A percentile compares a stretch with the other conserved stretches of the same genome.
These are phyloP conservation scores for Netelia virgata DNA, from an alignment of 2,888 invertebrate species.

Conservation along the genomic window DNA sequence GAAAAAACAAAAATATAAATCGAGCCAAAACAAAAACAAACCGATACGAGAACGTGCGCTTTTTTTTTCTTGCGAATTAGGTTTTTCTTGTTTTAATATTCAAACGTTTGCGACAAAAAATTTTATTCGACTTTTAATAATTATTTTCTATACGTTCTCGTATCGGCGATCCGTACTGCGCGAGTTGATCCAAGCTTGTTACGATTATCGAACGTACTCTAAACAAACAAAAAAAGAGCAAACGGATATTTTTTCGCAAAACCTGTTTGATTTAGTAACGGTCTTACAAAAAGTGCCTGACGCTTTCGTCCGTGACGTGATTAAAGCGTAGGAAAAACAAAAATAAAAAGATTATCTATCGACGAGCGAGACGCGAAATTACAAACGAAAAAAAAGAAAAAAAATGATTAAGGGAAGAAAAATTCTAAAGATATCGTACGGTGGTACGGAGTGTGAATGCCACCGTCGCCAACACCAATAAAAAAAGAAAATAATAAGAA, in stretches of 20 bases:
- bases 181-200: no score
- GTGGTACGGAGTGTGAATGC: slow-evolving; percentile 29
- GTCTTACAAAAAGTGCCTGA: slow-evolving; percentile 73
- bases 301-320: slow-evolving; percentile 74
- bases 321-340: slow-evolving; percentile 52
- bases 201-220: no score
- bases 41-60: no score
- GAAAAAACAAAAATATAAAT: background rate
- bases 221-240: background rate
- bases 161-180: background rate
- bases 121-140: no score
- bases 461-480: slow-evolving; percentile 61
- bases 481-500: slow-evolving; percentile 35
- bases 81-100: no score
- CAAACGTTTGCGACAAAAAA: no score
- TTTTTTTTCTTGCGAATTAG: background rate
- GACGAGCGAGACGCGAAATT: slow-evolving; percentile 39
- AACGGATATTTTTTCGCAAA: background rate
- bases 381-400: slow-evolving; percentile 15
- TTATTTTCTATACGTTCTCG: background rate
- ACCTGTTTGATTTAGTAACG: slow-evolving; percentile 11
- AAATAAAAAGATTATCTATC: slow-evolving; percentile 9
- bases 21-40: no score
- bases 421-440: slow-evolving; percentile 65
- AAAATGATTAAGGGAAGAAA: background rate